Conservation (phyloP, 2,888 invertebrate genomes). For the Dynastes hyllus region DNA sequence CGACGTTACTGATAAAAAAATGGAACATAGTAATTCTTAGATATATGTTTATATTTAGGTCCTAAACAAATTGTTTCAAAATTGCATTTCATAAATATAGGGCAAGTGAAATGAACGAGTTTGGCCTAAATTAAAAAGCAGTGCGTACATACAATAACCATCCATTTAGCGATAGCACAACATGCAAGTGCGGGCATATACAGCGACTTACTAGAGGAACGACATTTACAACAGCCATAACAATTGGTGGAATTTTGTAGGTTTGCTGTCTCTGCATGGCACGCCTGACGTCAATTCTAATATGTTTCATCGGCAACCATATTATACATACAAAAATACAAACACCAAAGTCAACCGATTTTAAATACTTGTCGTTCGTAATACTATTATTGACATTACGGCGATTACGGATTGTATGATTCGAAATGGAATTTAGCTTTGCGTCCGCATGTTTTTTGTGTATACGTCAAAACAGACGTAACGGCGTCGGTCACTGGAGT, state of each 20-base stretch:
- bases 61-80: too few relatives aligned
- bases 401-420: neutral
- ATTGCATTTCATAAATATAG: too few relatives aligned
- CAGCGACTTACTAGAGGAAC: conserved; percentile 15
- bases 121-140: too few relatives aligned
- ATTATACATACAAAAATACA: neutral
- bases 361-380: conserved; percentile 12
- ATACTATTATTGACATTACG: neutral
- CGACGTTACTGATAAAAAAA: too few relatives aligned
- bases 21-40: too few relatives aligned
- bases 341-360: conserved; percentile 14
- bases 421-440: neutral
- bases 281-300: conserved; percentile 14
- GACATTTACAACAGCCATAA: conserved; percentile 25
- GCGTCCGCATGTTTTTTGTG: conserved; percentile 20
- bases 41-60: too few relatives aligned
- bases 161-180: neutral
- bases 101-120: too few relatives aligned
- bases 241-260: conserved; percentile 4
- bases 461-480: conserved; percentile 51
- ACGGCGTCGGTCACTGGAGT: conserved; percentile 55
- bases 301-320: neutral
- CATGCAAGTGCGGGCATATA: neutral
- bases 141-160: too few relatives aligned
- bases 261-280: conserved; percentile 19